phyloP scores from a whole-genome alignment of 2,888 invertebrate genomes.

The Apoda limacodes region DNA sequence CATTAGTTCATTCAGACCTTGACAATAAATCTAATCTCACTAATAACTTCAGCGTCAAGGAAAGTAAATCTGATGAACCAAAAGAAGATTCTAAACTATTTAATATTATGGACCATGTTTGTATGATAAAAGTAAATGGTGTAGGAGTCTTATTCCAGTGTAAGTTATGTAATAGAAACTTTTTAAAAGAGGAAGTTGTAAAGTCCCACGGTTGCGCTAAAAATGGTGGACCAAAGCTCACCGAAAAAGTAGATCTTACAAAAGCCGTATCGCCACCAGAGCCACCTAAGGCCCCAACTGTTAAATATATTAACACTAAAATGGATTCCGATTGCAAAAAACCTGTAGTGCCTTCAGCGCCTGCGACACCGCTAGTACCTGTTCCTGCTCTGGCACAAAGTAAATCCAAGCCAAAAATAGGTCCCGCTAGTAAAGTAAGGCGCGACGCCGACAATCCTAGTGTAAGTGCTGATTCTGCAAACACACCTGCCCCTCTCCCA shows the following conservation, averaged over 20 bases:
- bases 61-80: background rate
- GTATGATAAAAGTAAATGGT: slow-evolving; percentile 55
- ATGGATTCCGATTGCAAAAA: slow-evolving; percentile 29
- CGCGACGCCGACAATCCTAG: slow-evolving; percentile 15
- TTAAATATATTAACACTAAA: slow-evolving; percentile 52
- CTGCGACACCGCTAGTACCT: slow-evolving; percentile 12
- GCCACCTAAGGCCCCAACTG: slow-evolving; percentile 40
- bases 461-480: slow-evolving; percentile 18
- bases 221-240: slow-evolving; percentile 37
- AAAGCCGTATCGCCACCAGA: slow-evolving; percentile 31
- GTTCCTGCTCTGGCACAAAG: slow-evolving; percentile 17
- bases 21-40: background rate
- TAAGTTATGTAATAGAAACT: slow-evolving; percentile 56
- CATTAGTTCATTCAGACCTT: no score
- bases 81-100: slow-evolving; percentile 27
- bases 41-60: background rate
- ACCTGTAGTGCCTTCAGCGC: slow-evolving; percentile 18
- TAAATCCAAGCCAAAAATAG: slow-evolving; percentile 40
- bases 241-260: slow-evolving; percentile 23
- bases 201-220: slow-evolving; percentile 53
- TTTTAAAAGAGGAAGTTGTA: slow-evolving; percentile 51
- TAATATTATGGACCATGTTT: slow-evolving; percentile 56
- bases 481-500: slow-evolving; percentile 1
- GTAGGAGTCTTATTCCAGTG: slow-evolving; percentile 60
- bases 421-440: slow-evolving; percentile 52